Base-by-base conservation (phyloP, 2,888 invertebrate species). In the Noctua pronuba region DNA sequence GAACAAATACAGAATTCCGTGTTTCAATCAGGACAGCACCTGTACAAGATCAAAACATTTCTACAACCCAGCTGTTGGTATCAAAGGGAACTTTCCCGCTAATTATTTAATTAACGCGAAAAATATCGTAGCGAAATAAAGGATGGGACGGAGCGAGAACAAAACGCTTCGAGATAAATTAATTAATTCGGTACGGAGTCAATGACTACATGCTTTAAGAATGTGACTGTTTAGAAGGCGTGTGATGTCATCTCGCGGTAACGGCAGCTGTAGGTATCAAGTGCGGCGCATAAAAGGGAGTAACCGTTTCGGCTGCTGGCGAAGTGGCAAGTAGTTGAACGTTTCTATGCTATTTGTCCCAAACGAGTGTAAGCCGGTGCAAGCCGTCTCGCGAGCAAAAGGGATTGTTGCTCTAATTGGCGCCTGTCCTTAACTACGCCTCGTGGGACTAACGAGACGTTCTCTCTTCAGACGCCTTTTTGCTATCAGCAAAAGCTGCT, bases 321-420 rank as follows among this genome's bases (percentile, higher is more conserved):
- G 62, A 52, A 65, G 49, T 35, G 31, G 60, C 66, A 31, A 16
- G 60, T 35, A 62, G 21, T 31, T 31, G 31, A 31, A 65, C 68
- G 46, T 79, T 79, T 73, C 64, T 71, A 35, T 71, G 77, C 72
- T 62, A 60, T 81, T 79, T 68, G 80, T 77, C 58, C 74, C 62
- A 67, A 78, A 69, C 69, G 73, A 70, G 72, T 60, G 44, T 70
- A 78, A 73, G 68, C 79, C 67, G 31, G 52, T 64, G 69, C 71
- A 70, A 82, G 77, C 60, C 62, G 76, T 71, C 73, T 81, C 66
- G 75, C 73, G 71, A 76, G 77, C 76, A 77, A 79, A 83, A 83
- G 75, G 74, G 78, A 87, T 87, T 88, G 88, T 88, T 79, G 77
- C 80, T 80, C 86, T 88, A 90, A 90, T 89, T 90, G 87, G 88